A percentile compares a stretch with the other conserved stretches of the same genome.
Evolutionary conservation across 2,797 vertebrate genomes (phyloP).

Genomic region (Leontopithecus rosalia): DNA sequence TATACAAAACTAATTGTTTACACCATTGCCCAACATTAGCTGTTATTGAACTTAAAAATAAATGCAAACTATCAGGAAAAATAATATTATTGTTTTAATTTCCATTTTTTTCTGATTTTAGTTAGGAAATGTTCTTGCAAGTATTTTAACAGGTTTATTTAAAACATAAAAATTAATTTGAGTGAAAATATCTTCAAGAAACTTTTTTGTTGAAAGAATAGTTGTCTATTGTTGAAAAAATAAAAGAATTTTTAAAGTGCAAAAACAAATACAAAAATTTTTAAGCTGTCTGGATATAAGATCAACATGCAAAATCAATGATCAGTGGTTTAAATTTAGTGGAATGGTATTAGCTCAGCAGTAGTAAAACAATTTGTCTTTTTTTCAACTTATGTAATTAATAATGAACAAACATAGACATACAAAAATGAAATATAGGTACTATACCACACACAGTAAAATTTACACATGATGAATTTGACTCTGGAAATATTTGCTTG

Average conservation of each 20-base stretch:
- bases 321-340: background rate
- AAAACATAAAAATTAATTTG: background rate
- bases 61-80: background rate
- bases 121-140: background rate
- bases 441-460: background rate
- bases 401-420: background rate
- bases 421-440: background rate
- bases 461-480: background rate
- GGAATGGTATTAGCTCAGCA: background rate
- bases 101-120: background rate
- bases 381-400: background rate
- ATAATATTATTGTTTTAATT: background rate
- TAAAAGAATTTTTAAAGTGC: background rate
- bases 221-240: background rate
- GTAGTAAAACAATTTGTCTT: background rate
- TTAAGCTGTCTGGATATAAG: background rate
- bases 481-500: background rate
- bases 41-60: background rate
- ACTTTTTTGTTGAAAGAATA: background rate
- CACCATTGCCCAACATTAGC: background rate
- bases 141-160: background rate
- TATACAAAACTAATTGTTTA: background rate
- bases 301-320: background rate
- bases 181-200: background rate
- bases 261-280: background rate